These are phyloP conservation scores for Cettia cetti DNA, from an alignment of 2,113 vertebrate species.

Conservation along the genomic window DNA sequence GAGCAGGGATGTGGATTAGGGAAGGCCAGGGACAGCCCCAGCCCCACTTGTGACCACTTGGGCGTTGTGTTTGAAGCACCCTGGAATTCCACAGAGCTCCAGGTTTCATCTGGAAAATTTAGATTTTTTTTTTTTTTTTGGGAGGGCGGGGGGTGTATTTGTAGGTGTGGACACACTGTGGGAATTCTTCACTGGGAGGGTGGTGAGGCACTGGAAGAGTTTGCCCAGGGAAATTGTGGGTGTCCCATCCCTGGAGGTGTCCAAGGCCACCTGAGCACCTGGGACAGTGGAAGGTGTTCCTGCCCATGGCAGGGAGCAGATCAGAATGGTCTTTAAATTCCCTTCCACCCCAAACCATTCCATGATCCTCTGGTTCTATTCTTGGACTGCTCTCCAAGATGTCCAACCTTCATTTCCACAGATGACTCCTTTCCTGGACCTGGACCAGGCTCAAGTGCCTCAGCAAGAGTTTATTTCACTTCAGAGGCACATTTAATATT, in stretches of 20 bases:
- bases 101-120: neutral
- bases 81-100: neutral
- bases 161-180: neutral
- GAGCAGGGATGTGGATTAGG: neutral
- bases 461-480: neutral
- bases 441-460: neutral
- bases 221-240: neutral
- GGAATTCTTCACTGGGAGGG: neutral
- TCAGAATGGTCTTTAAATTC: no score
- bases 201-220: neutral
- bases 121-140: neutral
- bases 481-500: neutral
- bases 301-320: neutral
- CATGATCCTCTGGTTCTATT: neutral
- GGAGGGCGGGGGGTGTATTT: fast-evolving
- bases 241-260: neutral
- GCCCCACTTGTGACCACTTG: neutral
- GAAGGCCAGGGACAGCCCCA: neutral
- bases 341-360: neutral
- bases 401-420: neutral
- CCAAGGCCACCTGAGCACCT: neutral
- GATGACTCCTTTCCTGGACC: neutral
- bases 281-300: neutral
- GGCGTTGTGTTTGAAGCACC: neutral
- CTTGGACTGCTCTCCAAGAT: neutral